Percentiles rank a stretch among this genome's conserved stretches.
These are phyloP conservation scores for Phasianus colchicus DNA, from an alignment of 2,113 vertebrate genomes.

Conservation along the genomic window DNA sequence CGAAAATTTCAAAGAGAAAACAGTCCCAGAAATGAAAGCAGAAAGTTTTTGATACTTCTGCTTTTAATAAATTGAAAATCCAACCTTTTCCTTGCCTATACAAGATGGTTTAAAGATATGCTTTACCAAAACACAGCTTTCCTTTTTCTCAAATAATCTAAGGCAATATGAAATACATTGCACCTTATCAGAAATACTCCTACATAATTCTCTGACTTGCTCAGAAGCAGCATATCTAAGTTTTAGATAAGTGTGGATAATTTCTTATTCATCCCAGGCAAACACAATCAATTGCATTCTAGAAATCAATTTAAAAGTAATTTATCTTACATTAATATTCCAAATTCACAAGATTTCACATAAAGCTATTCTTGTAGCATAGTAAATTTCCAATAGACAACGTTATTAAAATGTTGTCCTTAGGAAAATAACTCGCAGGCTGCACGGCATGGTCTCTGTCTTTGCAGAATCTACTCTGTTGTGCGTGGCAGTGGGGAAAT, in stretches of 20 bases:
- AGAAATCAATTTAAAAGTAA: constrained; percentile 78
- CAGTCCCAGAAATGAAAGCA: not conserved
- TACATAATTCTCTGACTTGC: constrained; percentile 43
- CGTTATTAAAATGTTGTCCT: constrained; percentile 54
- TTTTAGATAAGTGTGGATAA: constrained; percentile 70
- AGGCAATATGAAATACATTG: constrained; percentile 27
- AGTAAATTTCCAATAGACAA: constrained; percentile 62
- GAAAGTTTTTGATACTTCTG: not conserved
- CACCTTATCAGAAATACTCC: constrained; percentile 70
- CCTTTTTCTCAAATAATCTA: constrained; percentile 43
- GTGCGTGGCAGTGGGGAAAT: not conserved
- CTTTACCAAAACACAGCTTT: constrained; percentile 41
- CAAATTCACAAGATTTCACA: constrained; percentile 70
- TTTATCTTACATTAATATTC: constrained; percentile 77
- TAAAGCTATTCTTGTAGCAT: constrained; percentile 53
- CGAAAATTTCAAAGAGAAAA: not conserved
- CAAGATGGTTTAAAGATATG: not conserved
- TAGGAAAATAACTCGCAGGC: constrained; percentile 20
- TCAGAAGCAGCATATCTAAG: constrained; percentile 69
- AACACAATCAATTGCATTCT: constrained; percentile 65
- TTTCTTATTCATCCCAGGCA: constrained; percentile 71
- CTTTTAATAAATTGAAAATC: constrained; percentile 24
- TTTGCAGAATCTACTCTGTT: not conserved
- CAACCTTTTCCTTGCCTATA: not conserved
- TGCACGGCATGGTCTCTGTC: not conserved